Conservation (phyloP, 2,797 vertebrate species). For the Lycodopsis pacificus region DNA sequence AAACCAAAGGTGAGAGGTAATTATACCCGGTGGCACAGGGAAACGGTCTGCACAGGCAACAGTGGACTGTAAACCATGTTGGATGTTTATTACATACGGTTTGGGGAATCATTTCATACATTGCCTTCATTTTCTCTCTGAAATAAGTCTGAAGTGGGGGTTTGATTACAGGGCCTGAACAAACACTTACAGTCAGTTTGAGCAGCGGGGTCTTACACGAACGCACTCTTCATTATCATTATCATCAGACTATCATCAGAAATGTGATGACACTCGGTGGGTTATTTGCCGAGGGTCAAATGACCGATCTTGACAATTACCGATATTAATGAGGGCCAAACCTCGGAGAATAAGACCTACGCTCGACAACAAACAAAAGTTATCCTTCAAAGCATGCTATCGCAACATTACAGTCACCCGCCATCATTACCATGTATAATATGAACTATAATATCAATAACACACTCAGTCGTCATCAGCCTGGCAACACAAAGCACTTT, state of each 20-base stretch:
- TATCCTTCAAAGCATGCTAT: conserved; percentile 18
- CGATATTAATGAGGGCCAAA: not conserved
- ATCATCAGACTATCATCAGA: not conserved
- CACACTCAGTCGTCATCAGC: conserved; percentile 45
- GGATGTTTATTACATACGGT: not conserved
- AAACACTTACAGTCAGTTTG: not conserved
- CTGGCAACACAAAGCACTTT: conserved; percentile 54
- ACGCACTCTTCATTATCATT: not conserved
- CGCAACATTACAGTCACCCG: conserved; percentile 15
- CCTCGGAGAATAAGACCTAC: not conserved
- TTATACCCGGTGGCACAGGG: not conserved
- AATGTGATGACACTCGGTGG: not conserved
- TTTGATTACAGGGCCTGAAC: not conserved
- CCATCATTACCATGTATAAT: conserved; percentile 25
- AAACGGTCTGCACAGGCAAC: fast-evolving
- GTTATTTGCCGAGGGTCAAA: too few relatives aligned
- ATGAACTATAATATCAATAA: conserved; percentile 49
- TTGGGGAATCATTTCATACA: not conserved
- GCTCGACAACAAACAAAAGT: conserved; percentile 14
- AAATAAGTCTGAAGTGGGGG: not conserved
- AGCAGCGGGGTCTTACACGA: not conserved
- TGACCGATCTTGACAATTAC: not conserved
- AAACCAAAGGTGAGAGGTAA: conserved; percentile 7
- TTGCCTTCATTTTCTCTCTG: not conserved
- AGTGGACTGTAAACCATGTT: not conserved